Evolutionary conservation across 2,113 vertebrate genomes (phyloP).

Genomic region (Ailurus styani): DNA sequence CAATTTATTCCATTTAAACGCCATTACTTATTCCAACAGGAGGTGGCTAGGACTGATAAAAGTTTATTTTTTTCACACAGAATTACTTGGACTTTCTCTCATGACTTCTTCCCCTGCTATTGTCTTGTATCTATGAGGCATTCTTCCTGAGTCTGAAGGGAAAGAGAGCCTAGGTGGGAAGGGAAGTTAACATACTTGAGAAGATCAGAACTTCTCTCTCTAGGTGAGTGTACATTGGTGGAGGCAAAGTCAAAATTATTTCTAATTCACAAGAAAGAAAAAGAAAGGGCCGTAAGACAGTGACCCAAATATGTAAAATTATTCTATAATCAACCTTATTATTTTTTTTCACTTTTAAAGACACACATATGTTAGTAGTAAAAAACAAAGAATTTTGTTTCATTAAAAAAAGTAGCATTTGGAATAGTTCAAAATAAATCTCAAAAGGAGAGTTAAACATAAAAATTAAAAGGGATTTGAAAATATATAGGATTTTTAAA

Average conservation of each 20-base stretch:
- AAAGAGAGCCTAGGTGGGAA: background rate
- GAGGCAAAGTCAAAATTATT: background rate
- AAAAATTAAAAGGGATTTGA: conserved; percentile 27
- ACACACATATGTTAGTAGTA: background rate
- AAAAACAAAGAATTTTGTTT: background rate
- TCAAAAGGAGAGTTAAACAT: background rate
- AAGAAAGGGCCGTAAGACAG: background rate
- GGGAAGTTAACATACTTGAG: background rate
- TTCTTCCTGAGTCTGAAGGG: background rate
- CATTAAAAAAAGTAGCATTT: background rate
- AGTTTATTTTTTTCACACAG: background rate
- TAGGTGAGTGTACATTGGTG: background rate
- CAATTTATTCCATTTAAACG: background rate
- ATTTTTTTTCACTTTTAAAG: background rate
- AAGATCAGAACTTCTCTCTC: background rate
- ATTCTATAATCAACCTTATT: background rate
- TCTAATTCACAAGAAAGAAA: background rate
- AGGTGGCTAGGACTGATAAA: background rate
- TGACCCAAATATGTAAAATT: background rate
- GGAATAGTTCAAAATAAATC: conserved; percentile 35
- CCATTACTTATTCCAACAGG: background rate
- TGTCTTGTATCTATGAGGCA: background rate
- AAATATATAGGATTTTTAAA: background rate
- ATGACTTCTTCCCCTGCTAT: background rate
- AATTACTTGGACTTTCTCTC: background rate